Conservation (phyloP, 2,113 vertebrate species). For the Seriola aureovittata region DNA sequence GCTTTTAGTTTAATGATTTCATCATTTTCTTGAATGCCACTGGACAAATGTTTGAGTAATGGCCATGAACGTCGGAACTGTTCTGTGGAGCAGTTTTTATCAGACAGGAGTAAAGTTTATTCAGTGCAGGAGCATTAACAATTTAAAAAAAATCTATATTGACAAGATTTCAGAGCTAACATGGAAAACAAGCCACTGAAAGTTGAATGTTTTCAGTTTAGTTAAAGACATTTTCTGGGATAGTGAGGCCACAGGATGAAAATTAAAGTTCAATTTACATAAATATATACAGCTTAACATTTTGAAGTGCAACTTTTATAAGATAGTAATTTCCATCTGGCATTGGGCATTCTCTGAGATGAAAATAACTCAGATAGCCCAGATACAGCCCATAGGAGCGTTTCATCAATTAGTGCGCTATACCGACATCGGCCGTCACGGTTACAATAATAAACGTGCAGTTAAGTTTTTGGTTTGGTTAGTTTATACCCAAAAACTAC, state of each 20-base stretch:
- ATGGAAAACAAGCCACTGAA: no score
- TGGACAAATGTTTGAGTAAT: constrained; percentile 2
- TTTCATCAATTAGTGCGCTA: no score
- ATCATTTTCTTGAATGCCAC: constrained; percentile 11
- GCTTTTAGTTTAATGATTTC: constrained; percentile 12
- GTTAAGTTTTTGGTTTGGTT: no score
- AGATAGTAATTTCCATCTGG: not conserved
- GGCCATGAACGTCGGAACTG: not conserved
- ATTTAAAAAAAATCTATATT: not conserved
- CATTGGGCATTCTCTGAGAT: not conserved
- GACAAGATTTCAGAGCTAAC: not conserved
- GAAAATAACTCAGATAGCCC: not conserved
- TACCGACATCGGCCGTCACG: no score
- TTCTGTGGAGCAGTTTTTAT: not conserved
- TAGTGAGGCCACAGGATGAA: not conserved
- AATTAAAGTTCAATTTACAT: not conserved
- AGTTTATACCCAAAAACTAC: no score
- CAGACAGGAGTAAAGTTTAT: not conserved
- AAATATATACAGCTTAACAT: not conserved
- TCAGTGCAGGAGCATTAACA: not conserved
- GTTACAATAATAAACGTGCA: no score
- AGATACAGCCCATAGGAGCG: no score
- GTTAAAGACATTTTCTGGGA: not conserved
- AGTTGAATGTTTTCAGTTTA: not conserved
- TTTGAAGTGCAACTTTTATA: not conserved